These are phyloP conservation scores for Pygathrix nemaeus DNA, from an alignment of 2,113 vertebrate genomes.

Conservation along the genomic window DNA sequence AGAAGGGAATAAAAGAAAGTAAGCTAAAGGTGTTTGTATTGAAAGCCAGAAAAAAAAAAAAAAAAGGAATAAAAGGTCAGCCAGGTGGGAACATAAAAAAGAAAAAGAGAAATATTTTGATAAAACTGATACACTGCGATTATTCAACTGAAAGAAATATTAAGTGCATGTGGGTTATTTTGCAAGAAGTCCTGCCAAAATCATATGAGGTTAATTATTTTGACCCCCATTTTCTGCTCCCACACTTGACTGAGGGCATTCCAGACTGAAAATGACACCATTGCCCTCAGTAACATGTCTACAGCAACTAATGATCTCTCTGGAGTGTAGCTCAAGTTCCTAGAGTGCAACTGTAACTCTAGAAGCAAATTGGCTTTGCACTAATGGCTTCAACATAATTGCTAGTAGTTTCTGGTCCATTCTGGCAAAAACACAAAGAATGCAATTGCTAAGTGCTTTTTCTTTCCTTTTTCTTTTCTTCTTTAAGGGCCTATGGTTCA, in stretches of 20 bases:
- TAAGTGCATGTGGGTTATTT: neutral
- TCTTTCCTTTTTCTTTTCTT: neutral
- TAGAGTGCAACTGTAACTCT: neutral
- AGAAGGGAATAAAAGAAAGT: neutral
- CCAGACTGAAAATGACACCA: neutral
- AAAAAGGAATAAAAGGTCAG: neutral
- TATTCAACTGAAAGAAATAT: conserved; percentile 5
- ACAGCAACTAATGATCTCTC: conserved; percentile 67
- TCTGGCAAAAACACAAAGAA: conserved; percentile 5
- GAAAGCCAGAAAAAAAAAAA: neutral
- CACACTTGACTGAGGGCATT: conserved; percentile 56
- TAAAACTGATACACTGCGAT: neutral
- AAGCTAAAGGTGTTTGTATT: neutral
- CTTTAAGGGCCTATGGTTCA: neutral
- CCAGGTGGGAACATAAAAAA: neutral
- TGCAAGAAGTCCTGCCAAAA: neutral
- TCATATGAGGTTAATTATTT: conserved; percentile 67
- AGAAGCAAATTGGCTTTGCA: conserved; percentile 40
- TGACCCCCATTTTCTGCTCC: conserved; percentile 52
- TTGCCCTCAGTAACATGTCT: conserved; percentile 17
- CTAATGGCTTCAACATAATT: neutral
- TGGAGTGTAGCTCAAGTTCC: conserved; percentile 52
- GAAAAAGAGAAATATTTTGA: neutral
- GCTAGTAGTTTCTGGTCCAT: neutral
- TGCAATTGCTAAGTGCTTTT: neutral